Evolutionary conservation across 2,888 invertebrate species (phyloP).

Genomic region (Callimorpha dominula): DNA sequence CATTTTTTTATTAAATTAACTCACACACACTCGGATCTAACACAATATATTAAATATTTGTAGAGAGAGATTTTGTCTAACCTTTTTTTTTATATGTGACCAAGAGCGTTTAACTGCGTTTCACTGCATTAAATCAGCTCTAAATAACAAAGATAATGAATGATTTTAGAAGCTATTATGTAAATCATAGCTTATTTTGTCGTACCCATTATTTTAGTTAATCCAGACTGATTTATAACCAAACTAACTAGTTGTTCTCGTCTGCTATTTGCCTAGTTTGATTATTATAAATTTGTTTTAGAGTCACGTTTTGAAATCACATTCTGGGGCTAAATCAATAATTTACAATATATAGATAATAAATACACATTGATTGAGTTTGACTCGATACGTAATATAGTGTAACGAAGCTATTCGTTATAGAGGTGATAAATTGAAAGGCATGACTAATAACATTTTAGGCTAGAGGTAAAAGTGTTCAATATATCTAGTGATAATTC

Average conservation of each 20-base stretch:
- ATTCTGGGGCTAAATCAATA: conserved; percentile 26
- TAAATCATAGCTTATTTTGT: conserved; percentile 3
- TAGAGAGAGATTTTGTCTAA: background rate
- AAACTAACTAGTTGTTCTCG: background rate
- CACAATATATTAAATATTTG: background rate
- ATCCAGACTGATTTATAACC: conserved; percentile 9
- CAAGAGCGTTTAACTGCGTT: background rate
- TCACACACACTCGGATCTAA: no score
- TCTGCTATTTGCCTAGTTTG: background rate
- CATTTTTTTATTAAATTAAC: no score
- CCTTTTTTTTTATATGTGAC: background rate
- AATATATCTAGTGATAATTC: background rate
- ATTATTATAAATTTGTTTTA: conserved; percentile 18
- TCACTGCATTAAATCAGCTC: background rate
- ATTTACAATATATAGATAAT: conserved; percentile 1
- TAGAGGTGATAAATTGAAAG: background rate
- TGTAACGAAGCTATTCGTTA: background rate
- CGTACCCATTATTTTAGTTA: background rate
- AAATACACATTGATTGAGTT: conserved; percentile 5
- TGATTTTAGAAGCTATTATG: background rate
- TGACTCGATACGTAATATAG: background rate
- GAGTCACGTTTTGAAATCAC: conserved; percentile 31
- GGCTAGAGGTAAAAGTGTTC: background rate
- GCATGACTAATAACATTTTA: conserved; percentile 1
- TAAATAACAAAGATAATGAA: conserved; percentile 2